These are phyloP conservation scores for Heliothis peltigera DNA, from an alignment of 2,888 invertebrate species.

Conservation along the genomic window DNA sequence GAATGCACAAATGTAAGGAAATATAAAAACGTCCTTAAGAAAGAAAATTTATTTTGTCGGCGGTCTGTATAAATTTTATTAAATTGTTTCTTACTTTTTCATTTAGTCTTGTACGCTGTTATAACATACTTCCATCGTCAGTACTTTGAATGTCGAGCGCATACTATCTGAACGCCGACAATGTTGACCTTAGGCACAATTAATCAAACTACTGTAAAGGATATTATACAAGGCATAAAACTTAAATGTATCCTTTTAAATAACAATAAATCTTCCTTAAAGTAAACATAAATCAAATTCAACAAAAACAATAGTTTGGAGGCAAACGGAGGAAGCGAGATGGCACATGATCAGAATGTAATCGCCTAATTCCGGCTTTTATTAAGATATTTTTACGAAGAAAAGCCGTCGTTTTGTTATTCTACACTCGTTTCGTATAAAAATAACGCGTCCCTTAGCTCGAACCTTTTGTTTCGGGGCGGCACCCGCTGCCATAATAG, in stretches of 20 bases:
- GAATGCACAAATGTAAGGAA: constrained; percentile 87
- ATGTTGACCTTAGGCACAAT: constrained; percentile 44
- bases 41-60: constrained; percentile 76
- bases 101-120: constrained; percentile 44
- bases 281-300: constrained; percentile 80
- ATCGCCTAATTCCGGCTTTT: constrained; percentile 83
- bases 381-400: constrained; percentile 87
- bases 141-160: constrained; percentile 41
- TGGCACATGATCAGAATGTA: constrained; percentile 86
- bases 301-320: constrained; percentile 76
- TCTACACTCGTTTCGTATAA: constrained; percentile 85
- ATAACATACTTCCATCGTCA: constrained; percentile 42
- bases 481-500: constrained; percentile 77
- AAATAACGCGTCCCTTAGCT: constrained; percentile 86
- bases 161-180: constrained; percentile 20
- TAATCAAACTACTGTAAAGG: constrained; percentile 50
- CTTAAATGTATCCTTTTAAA: constrained; percentile 78
- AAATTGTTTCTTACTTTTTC: constrained; percentile 40
- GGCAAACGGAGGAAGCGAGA: constrained; percentile 81
- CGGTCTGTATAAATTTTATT: constrained; percentile 52
- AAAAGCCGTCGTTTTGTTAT: constrained; percentile 83
- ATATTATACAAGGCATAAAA: constrained; percentile 65
- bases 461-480: constrained; percentile 84
- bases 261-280: constrained; percentile 77
- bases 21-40: constrained; percentile 82